Conservation (phyloP, 2,113 vertebrate genomes). For the Actinemys pallida region DNA sequence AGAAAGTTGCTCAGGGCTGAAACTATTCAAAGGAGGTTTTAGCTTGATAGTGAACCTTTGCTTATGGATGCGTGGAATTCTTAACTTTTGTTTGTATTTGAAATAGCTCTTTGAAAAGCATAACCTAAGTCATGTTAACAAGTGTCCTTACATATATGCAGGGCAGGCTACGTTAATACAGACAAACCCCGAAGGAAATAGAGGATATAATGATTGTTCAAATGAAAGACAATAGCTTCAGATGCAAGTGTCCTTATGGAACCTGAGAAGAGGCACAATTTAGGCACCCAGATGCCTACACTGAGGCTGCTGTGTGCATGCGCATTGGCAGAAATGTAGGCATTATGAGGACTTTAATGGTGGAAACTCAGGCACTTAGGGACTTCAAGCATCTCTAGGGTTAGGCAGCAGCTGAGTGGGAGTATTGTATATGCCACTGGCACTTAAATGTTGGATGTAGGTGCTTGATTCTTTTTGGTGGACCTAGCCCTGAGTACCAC, state of each 20-base stretch:
- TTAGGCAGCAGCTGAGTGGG: no score
- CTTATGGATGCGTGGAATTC: background rate
- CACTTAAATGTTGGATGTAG: no score
- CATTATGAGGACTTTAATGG: no score
- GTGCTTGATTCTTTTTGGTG: no score
- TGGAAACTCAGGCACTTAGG: background rate
- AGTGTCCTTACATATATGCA: conserved; percentile 19
- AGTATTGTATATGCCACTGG: no score
- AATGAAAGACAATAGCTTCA: background rate
- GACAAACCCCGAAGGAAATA: conserved; percentile 8
- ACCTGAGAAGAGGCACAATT: background rate
- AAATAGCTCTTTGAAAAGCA: conserved; percentile 18
- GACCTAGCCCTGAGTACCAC: background rate
- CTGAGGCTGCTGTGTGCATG: background rate
- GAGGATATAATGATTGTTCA: background rate
- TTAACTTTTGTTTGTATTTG: background rate
- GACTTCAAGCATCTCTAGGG: background rate
- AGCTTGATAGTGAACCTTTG: conserved; percentile 1
- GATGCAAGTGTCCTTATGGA: background rate
- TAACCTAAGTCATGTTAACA: background rate
- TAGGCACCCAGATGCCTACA: no score
- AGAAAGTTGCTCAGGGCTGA: conserved; percentile 15
- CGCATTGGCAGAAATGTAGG: background rate
- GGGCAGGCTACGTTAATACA: background rate
- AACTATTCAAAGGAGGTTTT: background rate